phyloP scores from a whole-genome alignment of 2,888 invertebrate species.

The Auanema sp. region DNA sequence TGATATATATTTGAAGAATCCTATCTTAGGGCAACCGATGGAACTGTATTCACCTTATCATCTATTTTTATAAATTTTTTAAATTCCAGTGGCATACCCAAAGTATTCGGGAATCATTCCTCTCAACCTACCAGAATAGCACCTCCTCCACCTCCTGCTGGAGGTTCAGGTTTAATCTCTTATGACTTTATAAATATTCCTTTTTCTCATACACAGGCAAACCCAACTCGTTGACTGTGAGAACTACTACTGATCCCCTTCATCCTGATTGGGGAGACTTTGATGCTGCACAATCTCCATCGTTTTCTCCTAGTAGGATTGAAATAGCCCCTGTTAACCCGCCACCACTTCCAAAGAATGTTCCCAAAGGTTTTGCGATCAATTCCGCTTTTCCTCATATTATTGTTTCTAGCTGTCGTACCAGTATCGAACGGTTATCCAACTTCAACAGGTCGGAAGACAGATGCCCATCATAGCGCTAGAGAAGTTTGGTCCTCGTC shows the following conservation, averaged over 20 bases:
- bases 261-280: conserved; percentile 21
- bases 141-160: conserved; percentile 14
- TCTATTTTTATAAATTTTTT: not conserved
- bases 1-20: conserved; percentile 58
- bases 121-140: conserved; percentile 8
- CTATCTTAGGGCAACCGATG: conserved; percentile 41
- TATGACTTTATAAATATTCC: not conserved
- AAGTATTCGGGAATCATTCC: not conserved
- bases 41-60: conserved; percentile 20
- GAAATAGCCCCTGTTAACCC: conserved; percentile 12
- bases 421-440: not conserved
- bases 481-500: too few species aligned
- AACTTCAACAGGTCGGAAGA: not conserved
- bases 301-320: conserved; percentile 26
- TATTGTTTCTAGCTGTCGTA: not conserved
- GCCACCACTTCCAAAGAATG: too few species aligned
- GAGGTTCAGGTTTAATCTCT: not conserved
- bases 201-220: conserved; percentile 5
- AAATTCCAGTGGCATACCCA: not conserved
- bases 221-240: conserved; percentile 10
- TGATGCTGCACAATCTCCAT: conserved; percentile 23
- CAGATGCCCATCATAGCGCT: too few species aligned
- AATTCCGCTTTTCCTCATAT: not conserved
- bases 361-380: not conserved
- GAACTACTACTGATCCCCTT: conserved; percentile 12